Conservation (phyloP, 2,888 invertebrate species). For the Coelinius sp. region DNA sequence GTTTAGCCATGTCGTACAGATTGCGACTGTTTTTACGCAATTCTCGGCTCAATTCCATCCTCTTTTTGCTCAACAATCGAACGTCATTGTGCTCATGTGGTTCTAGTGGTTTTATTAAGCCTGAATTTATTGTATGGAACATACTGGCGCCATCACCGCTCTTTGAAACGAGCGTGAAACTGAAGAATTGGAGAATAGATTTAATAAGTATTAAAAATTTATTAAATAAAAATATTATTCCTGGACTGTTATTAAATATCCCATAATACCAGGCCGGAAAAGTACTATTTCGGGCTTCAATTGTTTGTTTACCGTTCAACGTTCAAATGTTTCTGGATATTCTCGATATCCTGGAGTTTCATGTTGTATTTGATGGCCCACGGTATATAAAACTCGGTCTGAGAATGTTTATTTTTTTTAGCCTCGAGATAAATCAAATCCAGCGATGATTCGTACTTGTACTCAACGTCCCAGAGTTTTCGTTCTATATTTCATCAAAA, state of each 20-base stretch:
- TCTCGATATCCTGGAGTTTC: slow-evolving; percentile 67
- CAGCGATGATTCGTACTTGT: slow-evolving; percentile 67
- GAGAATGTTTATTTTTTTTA: slow-evolving; percentile 63
- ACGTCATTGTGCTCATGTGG: slow-evolving; percentile 56
- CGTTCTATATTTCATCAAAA: slow-evolving; percentile 58
- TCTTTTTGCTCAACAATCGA: slow-evolving; percentile 59
- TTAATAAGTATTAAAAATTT: too few relatives aligned
- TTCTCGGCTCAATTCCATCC: slow-evolving; percentile 57
- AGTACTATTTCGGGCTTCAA: not conserved
- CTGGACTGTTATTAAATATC: too few relatives aligned
- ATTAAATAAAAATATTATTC: too few relatives aligned
- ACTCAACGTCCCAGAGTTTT: slow-evolving; percentile 70
- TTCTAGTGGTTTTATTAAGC: slow-evolving; percentile 60
- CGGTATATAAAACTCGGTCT: slow-evolving; percentile 69
- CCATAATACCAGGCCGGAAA: too few relatives aligned
- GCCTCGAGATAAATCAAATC: slow-evolving; percentile 70
- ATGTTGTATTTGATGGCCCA: slow-evolving; percentile 66
- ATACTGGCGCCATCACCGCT: slow-evolving; percentile 65
- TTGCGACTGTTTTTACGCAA: slow-evolving; percentile 62
- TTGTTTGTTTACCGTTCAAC: slow-evolving; percentile 53
- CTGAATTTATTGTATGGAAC: slow-evolving; percentile 60
- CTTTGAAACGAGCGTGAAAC: slow-evolving; percentile 65
- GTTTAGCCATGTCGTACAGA: slow-evolving; percentile 64
- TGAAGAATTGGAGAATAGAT: slow-evolving; percentile 46
- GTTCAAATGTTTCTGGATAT: slow-evolving; percentile 69